A percentile compares a stretch with the other conserved stretches of the same genome.
phyloP scores from a whole-genome alignment of 2,888 invertebrate species.

The Cabera pusaria region DNA sequence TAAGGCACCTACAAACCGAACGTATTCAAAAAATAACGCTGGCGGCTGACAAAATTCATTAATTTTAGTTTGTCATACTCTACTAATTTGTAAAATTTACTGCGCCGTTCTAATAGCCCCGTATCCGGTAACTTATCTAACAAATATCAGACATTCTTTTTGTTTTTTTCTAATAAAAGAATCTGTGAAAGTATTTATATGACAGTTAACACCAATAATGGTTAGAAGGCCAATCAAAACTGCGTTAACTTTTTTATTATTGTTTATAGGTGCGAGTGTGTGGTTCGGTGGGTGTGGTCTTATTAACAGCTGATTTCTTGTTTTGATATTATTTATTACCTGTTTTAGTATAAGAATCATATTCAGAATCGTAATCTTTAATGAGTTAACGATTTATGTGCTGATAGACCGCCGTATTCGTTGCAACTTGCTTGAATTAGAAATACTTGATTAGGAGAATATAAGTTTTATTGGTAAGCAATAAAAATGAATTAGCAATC shows the following conservation, averaged over 20 bases:
- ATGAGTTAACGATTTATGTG: slow-evolving; percentile 30
- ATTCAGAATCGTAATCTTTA: slow-evolving; percentile 30
- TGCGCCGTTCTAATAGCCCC: slow-evolving; percentile 65
- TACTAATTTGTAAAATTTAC: slow-evolving; percentile 80
- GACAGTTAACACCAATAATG: slow-evolving; percentile 68
- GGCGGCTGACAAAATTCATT: slow-evolving; percentile 60
- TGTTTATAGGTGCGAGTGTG: slow-evolving; percentile 43
- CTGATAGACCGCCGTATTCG: slow-evolving; percentile 11
- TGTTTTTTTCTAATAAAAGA: slow-evolving; percentile 36
- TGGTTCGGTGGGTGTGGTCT: slow-evolving; percentile 55
- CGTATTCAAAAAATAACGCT: slow-evolving; percentile 63
- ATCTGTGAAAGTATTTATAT: slow-evolving; percentile 68
- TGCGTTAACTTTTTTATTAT: slow-evolving; percentile 60
- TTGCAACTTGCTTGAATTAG: slow-evolving; percentile 1
- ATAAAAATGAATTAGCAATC: too few relatives aligned
- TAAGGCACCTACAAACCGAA: slow-evolving; percentile 52
- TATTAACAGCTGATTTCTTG: slow-evolving; percentile 35
- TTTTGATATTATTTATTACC: slow-evolving; percentile 32
- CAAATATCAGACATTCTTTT: slow-evolving; percentile 58
- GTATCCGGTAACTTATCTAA: slow-evolving; percentile 73
- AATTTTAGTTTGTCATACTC: slow-evolving; percentile 79
- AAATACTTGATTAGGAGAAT: not conserved
- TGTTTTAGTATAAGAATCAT: slow-evolving; percentile 33
- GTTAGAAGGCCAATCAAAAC: slow-evolving; percentile 59
- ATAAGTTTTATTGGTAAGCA: too few relatives aligned